A percentile compares a stretch with the other conserved stretches of the same genome.
These are phyloP conservation scores for Chloebia gouldiae DNA, from an alignment of 2,113 vertebrate genomes.

Conservation along the genomic window DNA sequence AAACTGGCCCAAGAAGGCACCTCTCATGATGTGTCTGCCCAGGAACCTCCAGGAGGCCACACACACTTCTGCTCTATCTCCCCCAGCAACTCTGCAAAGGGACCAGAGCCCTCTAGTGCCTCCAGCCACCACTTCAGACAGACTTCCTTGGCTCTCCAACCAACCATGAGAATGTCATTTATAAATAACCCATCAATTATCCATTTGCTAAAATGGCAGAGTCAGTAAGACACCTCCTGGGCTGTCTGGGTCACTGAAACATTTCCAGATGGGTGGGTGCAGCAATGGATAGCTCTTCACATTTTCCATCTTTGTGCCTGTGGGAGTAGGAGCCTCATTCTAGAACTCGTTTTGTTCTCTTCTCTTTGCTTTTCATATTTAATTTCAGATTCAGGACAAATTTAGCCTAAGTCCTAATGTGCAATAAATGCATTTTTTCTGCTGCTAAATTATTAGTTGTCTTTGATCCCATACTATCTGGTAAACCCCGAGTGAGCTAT, in stretches of 20 bases:
- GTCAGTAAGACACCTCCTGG: not conserved
- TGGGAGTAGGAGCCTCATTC: not conserved
- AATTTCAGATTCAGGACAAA: not conserved
- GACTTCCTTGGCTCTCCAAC: not conserved
- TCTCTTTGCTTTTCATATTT: not conserved
- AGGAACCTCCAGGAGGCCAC: not conserved
- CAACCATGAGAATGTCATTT: not conserved
- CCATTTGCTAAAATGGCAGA: not conserved
- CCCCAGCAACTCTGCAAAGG: not conserved
- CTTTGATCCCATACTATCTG: not conserved
- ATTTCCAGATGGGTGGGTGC: not conserved
- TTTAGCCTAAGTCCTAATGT: not conserved
- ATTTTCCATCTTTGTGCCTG: not conserved
- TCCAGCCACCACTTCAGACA: not conserved
- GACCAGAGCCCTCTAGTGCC: not conserved
- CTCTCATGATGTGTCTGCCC: accelerated
- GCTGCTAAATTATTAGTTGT: not conserved
- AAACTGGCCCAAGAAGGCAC: not conserved
- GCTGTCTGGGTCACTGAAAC: not conserved
- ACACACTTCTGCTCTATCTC: not conserved
- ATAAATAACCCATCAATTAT: not conserved
- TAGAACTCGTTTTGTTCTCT: not conserved
- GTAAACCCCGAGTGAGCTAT: not conserved
- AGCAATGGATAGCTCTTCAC: not conserved
- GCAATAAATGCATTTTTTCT: not conserved